A percentile compares a stretch with the other conserved stretches of the same genome.
phyloP scores from a whole-genome alignment of 37 sponge, comb jelly and placozoan genomes.

The Sycon ciliatum region DNA sequence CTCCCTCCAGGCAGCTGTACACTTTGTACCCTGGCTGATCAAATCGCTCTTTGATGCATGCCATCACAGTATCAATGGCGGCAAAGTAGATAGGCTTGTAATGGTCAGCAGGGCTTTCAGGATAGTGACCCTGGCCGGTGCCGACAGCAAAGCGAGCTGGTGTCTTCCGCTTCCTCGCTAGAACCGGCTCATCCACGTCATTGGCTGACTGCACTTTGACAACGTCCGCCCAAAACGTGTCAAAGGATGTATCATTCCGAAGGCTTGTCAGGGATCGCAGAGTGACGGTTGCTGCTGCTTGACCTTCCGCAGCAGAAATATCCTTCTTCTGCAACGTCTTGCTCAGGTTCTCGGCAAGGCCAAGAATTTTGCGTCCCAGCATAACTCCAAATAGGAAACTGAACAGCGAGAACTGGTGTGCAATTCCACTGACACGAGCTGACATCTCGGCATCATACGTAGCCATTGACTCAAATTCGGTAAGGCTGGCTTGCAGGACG shows the following conservation, averaged over 20 bases:
- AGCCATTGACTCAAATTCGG: not conserved
- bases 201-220: not conserved
- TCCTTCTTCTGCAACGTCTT: not conserved
- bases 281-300: not conserved
- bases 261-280: not conserved
- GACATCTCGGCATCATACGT: not conserved
- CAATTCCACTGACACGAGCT: not conserved
- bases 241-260: not conserved
- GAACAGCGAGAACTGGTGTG: not conserved
- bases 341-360: not conserved
- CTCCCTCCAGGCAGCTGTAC: not conserved
- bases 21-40: conserved; percentile 10
- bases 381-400: not conserved
- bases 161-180: not conserved
- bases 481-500: not conserved
- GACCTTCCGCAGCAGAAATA: conserved; percentile 14
- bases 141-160: conserved; percentile 6
- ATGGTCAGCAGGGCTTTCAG: not conserved
- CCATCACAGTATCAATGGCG: not conserved
- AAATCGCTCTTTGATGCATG: conserved; percentile 5
- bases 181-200: not conserved
- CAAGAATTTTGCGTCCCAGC: not conserved
- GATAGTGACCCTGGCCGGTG: not conserved
- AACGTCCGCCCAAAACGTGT: not conserved
- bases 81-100: not conserved